Evolutionary conservation across 2,113 vertebrate species (phyloP).

Genomic region (Macrotis lagotis): DNA sequence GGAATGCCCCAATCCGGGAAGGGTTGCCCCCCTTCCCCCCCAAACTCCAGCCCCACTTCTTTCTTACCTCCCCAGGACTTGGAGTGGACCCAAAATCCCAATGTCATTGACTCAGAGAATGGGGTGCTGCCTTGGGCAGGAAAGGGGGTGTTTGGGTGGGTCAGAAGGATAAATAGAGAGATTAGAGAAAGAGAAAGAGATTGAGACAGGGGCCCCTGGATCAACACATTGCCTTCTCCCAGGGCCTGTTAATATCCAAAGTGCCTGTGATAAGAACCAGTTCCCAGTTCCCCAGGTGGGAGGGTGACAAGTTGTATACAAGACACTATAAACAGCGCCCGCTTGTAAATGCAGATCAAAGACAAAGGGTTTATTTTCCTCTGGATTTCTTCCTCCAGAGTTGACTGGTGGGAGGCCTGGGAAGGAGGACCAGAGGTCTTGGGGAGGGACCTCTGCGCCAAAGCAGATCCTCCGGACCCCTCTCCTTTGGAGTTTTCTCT

Average conservation of each 20-base stretch:
- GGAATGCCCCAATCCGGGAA: background rate
- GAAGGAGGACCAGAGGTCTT: background rate
- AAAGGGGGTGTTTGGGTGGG: too few relatives aligned
- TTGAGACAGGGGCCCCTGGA: slow-evolving; percentile 11
- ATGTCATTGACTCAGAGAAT: background rate
- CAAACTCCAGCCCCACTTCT: background rate
- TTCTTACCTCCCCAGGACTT: background rate
- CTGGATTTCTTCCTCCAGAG: slow-evolving; percentile 80
- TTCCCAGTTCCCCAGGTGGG: slow-evolving; percentile 81
- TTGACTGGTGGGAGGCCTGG: background rate
- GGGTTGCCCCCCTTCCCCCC: too few relatives aligned
- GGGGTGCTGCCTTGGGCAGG: background rate
- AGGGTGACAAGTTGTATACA: slow-evolving; percentile 83
- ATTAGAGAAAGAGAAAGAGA: background rate
- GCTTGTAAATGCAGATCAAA: slow-evolving; percentile 87
- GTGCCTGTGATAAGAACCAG: slow-evolving; percentile 87
- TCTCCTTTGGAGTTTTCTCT: background rate
- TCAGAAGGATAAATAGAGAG: background rate
- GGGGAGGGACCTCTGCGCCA: background rate
- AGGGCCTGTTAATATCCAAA: slow-evolving; percentile 82
- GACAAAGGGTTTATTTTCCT: slow-evolving; percentile 80
- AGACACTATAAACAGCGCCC: slow-evolving; percentile 83
- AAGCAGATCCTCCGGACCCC: background rate
- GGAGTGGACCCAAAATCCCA: too few relatives aligned
- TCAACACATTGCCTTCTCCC: slow-evolving; percentile 66